Evolutionary conservation across 2,797 vertebrate species (phyloP).

Genomic region (Lepus townsendii): DNA sequence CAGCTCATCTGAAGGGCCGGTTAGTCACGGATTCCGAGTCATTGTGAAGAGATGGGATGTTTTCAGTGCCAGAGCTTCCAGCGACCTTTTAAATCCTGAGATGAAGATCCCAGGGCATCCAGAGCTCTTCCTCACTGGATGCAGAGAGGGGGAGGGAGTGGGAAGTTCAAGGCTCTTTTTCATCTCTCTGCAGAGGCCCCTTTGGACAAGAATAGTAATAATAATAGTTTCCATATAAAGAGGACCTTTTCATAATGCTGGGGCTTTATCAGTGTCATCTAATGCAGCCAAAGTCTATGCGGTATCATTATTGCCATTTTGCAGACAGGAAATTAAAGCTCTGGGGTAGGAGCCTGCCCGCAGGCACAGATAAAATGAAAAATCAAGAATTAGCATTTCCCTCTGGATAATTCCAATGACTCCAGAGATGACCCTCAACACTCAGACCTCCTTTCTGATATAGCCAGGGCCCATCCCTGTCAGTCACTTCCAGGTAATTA

Average conservation of each 20-base stretch:
- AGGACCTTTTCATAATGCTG: not conserved
- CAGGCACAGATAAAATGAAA: not conserved
- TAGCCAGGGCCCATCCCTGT: not conserved
- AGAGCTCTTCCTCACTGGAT: conserved; percentile 9
- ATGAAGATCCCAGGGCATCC: conserved; percentile 26
- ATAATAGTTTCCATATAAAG: not conserved
- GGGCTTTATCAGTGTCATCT: not conserved
- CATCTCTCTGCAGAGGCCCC: not conserved
- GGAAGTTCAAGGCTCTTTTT: conserved; percentile 18
- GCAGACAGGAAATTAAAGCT: conserved; percentile 20
- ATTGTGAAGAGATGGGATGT: not conserved
- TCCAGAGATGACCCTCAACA: not conserved
- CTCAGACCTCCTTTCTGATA: not conserved
- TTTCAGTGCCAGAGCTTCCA: conserved; percentile 52
- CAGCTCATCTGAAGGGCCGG: conserved; percentile 52
- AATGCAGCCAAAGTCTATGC: not conserved
- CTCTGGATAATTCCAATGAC: not conserved
- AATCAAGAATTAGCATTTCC: not conserved
- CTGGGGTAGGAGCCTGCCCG: not conserved
- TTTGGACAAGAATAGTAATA: not conserved
- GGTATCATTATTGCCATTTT: not conserved
- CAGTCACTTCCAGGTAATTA: not conserved
- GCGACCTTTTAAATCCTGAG: conserved; percentile 56
- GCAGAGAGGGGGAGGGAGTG: not conserved
- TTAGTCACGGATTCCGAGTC: conserved; percentile 76